Conservation (phyloP, 2,888 invertebrate genomes). For the Caenorhabditis panamensis region DNA sequence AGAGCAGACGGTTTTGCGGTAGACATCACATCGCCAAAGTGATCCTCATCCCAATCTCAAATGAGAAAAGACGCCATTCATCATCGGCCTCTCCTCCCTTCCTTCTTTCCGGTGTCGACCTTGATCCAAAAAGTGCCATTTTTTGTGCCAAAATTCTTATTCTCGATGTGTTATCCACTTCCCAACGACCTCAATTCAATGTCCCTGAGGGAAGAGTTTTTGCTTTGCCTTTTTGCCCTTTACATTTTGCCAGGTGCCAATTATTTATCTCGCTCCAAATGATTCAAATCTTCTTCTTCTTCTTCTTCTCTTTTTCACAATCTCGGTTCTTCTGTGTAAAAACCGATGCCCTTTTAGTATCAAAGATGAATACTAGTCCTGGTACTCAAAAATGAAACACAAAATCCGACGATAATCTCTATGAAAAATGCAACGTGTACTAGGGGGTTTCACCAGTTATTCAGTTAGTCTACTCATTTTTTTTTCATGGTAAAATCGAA, state of each 20-base stretch:
- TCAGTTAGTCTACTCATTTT: neutral
- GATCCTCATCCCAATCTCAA: conserved; percentile 33
- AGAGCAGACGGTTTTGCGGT: conserved; percentile 45
- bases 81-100: conserved; percentile 37
- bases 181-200: conserved; percentile 43
- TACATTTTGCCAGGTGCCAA: conserved; percentile 31
- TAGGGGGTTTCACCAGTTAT: neutral
- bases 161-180: too few species aligned
- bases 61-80: conserved; percentile 58
- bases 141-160: conserved; percentile 50
- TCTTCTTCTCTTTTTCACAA: too few species aligned
- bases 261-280: conserved; percentile 59
- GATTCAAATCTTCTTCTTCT: neutral
- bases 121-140: conserved; percentile 55
- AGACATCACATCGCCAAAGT: conserved; percentile 11
- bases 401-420: conserved; percentile 49
- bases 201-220: neutral
- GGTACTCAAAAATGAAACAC: neutral
- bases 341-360: neutral
- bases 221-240: too few species aligned
- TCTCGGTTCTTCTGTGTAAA: conserved; percentile 1
- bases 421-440: conserved; percentile 30
- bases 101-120: conserved; percentile 41
- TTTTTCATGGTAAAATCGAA: conserved; percentile 23
- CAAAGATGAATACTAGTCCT: too few species aligned